These are phyloP conservation scores for Watsonalla binaria DNA, from an alignment of 2,888 invertebrate genomes.

Conservation along the genomic window DNA sequence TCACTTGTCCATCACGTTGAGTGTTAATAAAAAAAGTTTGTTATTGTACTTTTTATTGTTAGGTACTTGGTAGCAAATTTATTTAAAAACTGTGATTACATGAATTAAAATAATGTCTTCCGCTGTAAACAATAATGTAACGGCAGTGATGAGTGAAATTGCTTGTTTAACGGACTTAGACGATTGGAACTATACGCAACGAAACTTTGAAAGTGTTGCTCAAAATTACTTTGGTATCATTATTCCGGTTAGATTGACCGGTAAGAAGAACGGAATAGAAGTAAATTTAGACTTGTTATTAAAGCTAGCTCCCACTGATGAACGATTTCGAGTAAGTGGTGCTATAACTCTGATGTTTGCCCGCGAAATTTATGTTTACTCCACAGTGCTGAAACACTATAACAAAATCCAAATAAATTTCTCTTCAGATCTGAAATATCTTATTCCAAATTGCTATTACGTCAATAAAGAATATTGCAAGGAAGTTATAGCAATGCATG, in stretches of 20 bases:
- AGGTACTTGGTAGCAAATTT: too few species aligned
- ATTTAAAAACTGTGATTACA: conserved; percentile 2
- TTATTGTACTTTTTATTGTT: not conserved
- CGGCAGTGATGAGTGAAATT: conserved; percentile 22
- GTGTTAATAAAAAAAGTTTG: not conserved
- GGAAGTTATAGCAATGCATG: conserved; percentile 56
- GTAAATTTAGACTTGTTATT: conserved; percentile 41
- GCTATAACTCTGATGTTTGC: conserved; percentile 57
- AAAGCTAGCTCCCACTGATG: conserved; percentile 64
- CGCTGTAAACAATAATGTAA: conserved; percentile 24
- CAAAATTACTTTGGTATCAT: conserved; percentile 68
- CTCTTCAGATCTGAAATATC: conserved; percentile 17
- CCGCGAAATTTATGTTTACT: conserved; percentile 59
- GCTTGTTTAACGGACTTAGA: conserved; percentile 18
- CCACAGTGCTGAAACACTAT: conserved; percentile 42
- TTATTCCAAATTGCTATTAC: conserved; percentile 53
- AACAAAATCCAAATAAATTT: conserved; percentile 31
- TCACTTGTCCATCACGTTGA: not conserved
- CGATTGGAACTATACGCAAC: conserved; percentile 31
- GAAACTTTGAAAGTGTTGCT: conserved; percentile 47
- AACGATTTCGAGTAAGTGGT: conserved; percentile 58
- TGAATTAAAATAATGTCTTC: conserved; percentile 14
- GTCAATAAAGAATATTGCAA: conserved; percentile 47
- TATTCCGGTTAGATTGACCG: conserved; percentile 46
- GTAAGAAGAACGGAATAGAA: conserved; percentile 21